Evolutionary conservation across 2,888 invertebrate genomes (phyloP), one percentile per base, ranked within the genome.

Genomic region (Anthophora plumipes): DNA sequence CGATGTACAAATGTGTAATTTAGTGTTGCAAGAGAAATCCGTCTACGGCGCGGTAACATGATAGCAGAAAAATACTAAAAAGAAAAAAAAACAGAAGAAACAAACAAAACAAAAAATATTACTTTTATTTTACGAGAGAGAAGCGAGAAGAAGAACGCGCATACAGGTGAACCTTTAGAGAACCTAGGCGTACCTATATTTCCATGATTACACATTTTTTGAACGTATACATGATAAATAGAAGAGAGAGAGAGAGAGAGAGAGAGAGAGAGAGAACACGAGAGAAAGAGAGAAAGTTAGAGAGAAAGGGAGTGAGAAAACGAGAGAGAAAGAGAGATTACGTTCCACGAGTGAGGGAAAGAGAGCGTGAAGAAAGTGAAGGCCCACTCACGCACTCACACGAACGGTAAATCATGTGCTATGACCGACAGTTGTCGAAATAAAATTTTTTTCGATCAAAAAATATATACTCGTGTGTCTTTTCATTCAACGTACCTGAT

Each of bases 1-100:
- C 83, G 85, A 89, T 90, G 90, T 90, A 90, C 89, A 90, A 90
- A 90, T 88, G 86, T 90, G 90, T 90, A 90, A 90, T 90, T 90
- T 90, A 90, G 89, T 85, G 89, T 90, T 84, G 84, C 90, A 83
- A 81, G 78, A 76, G 72, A 77, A 84, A 82, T 86, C 82, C 82
- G 85, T 83, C 84, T 82, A 80, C 64, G 72, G 70, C 66, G 82
- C 79, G 86, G 82, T 83, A 83, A 68, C 73, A 82, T 61, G 76
- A 85, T 77, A 77, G 82, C 75, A 66, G 64, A 73, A 75, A 61
- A 72, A 31, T 31, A 31, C 31, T 54, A 72, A 61, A 63, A 70
- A 67, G 59, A 60, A 71, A 68, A 72, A 66, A 63, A 70, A 67
- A 64, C 66, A 71, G 71, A 72, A 66, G 54, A 48, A 75, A 57